phyloP scores from a whole-genome alignment of 2,113 vertebrate species.

The Solea solea region DNA sequence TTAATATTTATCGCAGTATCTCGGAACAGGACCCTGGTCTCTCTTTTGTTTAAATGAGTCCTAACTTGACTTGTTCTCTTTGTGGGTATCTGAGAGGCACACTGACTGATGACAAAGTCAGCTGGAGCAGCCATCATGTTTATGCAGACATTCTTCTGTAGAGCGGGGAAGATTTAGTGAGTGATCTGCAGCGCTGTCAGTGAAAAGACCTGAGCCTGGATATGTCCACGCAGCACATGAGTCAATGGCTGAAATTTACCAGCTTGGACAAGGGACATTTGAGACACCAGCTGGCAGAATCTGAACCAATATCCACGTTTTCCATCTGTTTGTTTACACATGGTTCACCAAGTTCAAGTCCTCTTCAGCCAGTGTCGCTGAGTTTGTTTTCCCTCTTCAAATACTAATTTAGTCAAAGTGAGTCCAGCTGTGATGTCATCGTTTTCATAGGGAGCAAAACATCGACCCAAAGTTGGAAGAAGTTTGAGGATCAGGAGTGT shows the following conservation, averaged over 20 bases:
- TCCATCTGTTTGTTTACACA: slow-evolving; percentile 30
- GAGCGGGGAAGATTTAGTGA: slow-evolving; percentile 36
- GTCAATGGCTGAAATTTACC: slow-evolving; percentile 7
- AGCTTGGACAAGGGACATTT: not conserved
- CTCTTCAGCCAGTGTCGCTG: not conserved
- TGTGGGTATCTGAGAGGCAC: slow-evolving; percentile 44
- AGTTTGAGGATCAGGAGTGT: not conserved
- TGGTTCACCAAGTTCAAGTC: not conserved
- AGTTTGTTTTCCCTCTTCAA: slow-evolving; percentile 5
- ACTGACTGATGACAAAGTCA: slow-evolving; percentile 59
- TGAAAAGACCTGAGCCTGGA: not conserved
- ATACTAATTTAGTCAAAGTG: not conserved
- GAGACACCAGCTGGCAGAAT: slow-evolving; percentile 1
- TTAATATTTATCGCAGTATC: slow-evolving; percentile 45
- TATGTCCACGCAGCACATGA: slow-evolving; percentile 1
- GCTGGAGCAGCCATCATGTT: slow-evolving; percentile 62
- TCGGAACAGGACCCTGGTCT: slow-evolving; percentile 33
- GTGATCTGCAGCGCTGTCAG: slow-evolving; percentile 4
- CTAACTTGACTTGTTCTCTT: slow-evolving; percentile 33
- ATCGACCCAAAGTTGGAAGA: no score
- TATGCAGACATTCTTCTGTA: slow-evolving; percentile 58
- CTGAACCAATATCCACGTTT: not conserved
- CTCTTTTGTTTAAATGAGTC: slow-evolving; percentile 59
- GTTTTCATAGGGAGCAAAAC: no score
- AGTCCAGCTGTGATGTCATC: slow-evolving; percentile 1